Evolutionary conservation across 2,888 invertebrate species (phyloP), one percentile per base, ranked within the genome.

Genomic region (Coleophora deauratella): DNA sequence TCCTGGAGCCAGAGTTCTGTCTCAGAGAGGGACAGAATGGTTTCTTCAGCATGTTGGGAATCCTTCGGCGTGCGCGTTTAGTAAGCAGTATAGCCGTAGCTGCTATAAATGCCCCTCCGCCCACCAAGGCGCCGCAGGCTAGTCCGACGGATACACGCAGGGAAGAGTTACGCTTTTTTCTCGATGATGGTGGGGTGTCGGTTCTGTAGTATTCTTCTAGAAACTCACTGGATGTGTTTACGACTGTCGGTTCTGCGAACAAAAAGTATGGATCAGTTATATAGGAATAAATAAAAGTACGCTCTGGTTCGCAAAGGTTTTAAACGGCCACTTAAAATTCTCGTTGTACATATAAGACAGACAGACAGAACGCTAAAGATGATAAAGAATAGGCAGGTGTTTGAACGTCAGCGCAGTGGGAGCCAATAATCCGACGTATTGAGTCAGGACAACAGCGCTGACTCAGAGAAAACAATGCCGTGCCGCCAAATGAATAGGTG

Each of bases 31-130:
- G 80, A 49, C 80, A 85, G 58, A 81, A 82, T 1, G 76, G 81
- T 56, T 76, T 89, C 78, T 72, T 88, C 4, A 84, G 51, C 57
- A 84, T 49, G 13, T 78, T 76, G 0, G 82, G 78, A 2, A 84
- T 79, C 15, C 82, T 60, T 3, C 80, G 62, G 15, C 84, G 60
- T 1, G 75, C 68, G 14, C 73, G 66, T 44, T 80, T 81, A 0
- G 91, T 91, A 12, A 93, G 87, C 1, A 93, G 72, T 0, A 91
- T 88, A 9, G 90, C 89, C 43, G 90, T 89, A 1, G 87, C 84
- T 31, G 89, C 80, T 67, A 90, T 55, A 84, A 90, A 50, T 72
- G 89, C 73, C 66, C 90, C 55, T 71, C 90, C 62, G 68, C 91
- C 66, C 69, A 79, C 72, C 2, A 82, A 40, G 0, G 72, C 84